A percentile compares a stretch with the other conserved stretches of the same genome.
phyloP scores from a whole-genome alignment of 2,113 vertebrate genomes.

The Isurus oxyrinchus region DNA sequence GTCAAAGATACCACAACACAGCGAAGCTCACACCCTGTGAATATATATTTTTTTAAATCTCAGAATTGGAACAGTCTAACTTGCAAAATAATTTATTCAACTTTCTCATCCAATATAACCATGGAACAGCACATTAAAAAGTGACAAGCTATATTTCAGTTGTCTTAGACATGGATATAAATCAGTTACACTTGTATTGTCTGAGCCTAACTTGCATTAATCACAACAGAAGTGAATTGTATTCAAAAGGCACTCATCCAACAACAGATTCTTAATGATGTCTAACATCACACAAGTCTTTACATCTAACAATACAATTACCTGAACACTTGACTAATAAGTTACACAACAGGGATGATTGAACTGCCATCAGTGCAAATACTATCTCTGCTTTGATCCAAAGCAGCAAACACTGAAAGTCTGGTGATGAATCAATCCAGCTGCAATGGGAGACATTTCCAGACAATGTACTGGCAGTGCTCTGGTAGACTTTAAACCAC shows the following conservation, averaged over 20 bases:
- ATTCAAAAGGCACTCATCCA: not conserved
- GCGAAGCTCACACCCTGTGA: too few species aligned
- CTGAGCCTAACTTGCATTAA: not conserved
- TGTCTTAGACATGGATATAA: not conserved
- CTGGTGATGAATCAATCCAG: not conserved
- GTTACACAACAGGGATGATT: not conserved
- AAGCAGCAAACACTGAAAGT: not conserved
- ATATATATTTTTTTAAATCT: too few species aligned
- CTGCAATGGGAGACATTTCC: not conserved
- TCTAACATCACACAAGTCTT: not conserved
- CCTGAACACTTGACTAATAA: conserved; percentile 3
- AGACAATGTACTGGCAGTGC: not conserved
- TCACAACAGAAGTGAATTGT: not conserved
- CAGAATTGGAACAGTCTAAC: not conserved
- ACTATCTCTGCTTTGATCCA: not conserved
- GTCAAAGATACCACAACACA: too few species aligned
- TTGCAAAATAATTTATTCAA: conserved; percentile 11
- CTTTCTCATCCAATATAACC: not conserved
- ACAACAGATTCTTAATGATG: conserved; percentile 9
- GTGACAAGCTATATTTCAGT: not conserved
- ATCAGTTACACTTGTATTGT: conserved; percentile 3
- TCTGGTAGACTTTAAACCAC: not conserved
- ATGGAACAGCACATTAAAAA: conserved; percentile 6
- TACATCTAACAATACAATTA: not conserved
- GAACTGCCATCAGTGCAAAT: not conserved